These are phyloP conservation scores for Phortica okadai DNA, from an alignment of 2,888 invertebrate genomes.

Conservation along the genomic window DNA sequence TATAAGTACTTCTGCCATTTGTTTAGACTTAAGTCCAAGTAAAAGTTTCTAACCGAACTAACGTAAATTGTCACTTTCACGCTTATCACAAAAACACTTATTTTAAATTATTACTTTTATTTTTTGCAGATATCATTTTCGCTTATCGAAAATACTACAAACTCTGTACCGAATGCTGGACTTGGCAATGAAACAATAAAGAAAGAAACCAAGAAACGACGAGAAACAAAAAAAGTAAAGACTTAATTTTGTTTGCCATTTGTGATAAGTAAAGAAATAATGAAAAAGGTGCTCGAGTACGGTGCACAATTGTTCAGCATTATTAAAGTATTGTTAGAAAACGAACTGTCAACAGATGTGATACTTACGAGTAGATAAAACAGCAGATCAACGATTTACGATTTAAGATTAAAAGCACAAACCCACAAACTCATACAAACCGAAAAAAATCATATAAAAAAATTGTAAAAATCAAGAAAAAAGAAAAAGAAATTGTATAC, in stretches of 20 bases:
- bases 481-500: constrained; percentile 21
- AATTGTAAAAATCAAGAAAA: constrained; percentile 18
- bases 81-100: neutral
- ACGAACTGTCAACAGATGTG: constrained; percentile 32
- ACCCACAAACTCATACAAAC: constrained; percentile 37
- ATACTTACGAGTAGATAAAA: constrained; percentile 20
- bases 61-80: neutral
- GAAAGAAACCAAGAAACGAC: constrained; percentile 45
- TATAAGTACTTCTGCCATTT: too few species aligned
- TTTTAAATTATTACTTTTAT: constrained; percentile 24
- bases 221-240: constrained; percentile 17
- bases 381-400: constrained; percentile 26
- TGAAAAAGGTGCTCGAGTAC: constrained; percentile 8
- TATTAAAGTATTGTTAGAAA: constrained; percentile 22
- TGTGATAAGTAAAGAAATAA: constrained; percentile 48
- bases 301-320: constrained; percentile 31
- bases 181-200: constrained; percentile 43
- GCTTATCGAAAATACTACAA: constrained; percentile 67
- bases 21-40: too few species aligned
- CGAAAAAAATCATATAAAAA: constrained; percentile 45
- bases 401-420: constrained; percentile 42
- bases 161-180: constrained; percentile 59
- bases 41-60: neutral
- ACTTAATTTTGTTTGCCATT: neutral
- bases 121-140: constrained; percentile 71